Conservation (phyloP, 2,797 vertebrate species). For the Anabas testudineus region DNA sequence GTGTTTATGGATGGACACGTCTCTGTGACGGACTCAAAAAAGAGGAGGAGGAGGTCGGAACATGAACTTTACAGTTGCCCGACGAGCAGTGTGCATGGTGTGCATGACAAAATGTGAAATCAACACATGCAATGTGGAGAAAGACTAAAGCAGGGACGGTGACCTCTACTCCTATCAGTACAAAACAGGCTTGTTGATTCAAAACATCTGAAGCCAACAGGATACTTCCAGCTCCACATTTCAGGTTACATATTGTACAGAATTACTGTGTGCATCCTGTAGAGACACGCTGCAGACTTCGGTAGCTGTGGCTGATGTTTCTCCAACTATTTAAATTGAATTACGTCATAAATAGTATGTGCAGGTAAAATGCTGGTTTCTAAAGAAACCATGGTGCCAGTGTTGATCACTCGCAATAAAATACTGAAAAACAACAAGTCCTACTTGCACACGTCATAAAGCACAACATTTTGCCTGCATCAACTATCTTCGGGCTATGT, state of each 20-base stretch:
- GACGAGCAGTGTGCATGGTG: constrained; percentile 2
- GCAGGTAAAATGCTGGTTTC: constrained; percentile 9
- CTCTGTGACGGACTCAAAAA: constrained; percentile 22
- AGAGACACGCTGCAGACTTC: neutral
- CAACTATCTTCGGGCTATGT: neutral
- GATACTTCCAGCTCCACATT: neutral
- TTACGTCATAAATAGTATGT: neutral
- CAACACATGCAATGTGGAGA: neutral
- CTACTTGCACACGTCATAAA: neutral
- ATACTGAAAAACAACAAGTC: neutral
- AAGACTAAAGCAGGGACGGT: accelerated
- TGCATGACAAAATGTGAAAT: constrained; percentile 16
- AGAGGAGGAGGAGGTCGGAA: neutral
- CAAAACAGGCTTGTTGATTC: neutral
- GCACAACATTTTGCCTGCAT: constrained; percentile 29
- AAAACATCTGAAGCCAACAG: constrained; percentile 4
- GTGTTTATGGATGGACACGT: constrained; percentile 21
- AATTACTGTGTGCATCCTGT: no score
- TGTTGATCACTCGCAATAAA: constrained; percentile 8
- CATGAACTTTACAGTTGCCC: constrained; percentile 18
- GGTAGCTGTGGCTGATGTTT: neutral
- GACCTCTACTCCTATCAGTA: neutral
- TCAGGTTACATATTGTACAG: neutral
- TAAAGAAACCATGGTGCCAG: neutral
- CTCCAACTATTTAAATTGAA: neutral